Base-by-base conservation (phyloP, 2,113 vertebrate genomes). In the Motacilla tschutschensis region DNA sequence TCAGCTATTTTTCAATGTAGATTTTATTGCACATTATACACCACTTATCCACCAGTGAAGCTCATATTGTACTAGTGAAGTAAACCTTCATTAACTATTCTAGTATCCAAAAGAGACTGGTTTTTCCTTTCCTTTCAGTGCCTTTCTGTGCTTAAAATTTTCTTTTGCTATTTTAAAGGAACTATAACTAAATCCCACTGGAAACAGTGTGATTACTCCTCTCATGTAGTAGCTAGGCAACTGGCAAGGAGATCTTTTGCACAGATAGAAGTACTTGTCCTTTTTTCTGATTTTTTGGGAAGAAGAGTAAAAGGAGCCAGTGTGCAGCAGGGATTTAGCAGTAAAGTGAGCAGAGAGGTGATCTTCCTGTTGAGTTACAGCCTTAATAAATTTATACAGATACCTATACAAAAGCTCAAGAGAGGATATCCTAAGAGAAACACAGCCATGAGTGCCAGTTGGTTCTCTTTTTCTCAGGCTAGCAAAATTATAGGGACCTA, bases 141-240 rank as follows among this genome's bases (percentile, higher is more conserved):
- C 9, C 55, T 60, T 47, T 46, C 58, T 75, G 15, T 73, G 28
- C 85, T 92, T 72, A 79, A 83, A 58, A 36, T 81, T 65, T 66
- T 53, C 11, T 63, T 87, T 63, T 64, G 20, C 35, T 86, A 16
- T 72, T 72, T 47, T 89, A 33, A 87, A 89, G 59, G 57, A 59
- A 36, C 46, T 65, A 2, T 81, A 20, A 31, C 31, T 22, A 66
- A 88, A 58, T 43, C 43, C 36, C 78, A 35, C 63, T 79, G 67
- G 55, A 76, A 81, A 24, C 19, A 59, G 14, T 51, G 26, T 75
- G 70, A 81, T 72, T 87, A 48, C n/a, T 75, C 36, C 33, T 84
- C 50, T 92, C 20, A 66, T n/a, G 15, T 74, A 74, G 80, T 86
- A 93, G 36, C 88, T 91, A 89, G 80, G 90, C 86, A 94, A 95